Conservation (phyloP, 2,797 vertebrate genomes). For the Artibeus lituratus region DNA sequence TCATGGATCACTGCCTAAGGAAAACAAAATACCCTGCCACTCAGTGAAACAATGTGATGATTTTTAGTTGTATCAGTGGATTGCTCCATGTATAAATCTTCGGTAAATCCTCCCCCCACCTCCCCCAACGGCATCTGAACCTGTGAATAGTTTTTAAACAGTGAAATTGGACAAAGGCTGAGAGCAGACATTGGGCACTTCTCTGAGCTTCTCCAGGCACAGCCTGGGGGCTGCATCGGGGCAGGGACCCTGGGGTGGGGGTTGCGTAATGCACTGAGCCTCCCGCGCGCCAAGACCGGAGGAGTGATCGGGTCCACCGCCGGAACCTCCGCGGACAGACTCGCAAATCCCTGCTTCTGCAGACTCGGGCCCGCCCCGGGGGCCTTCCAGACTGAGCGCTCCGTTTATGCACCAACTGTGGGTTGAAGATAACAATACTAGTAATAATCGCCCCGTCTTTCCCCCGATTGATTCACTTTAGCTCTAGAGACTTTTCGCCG, state of each 20-base stretch:
- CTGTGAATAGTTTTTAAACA: not conserved
- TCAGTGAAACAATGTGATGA: not conserved
- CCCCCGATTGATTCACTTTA: not conserved
- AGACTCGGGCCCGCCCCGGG: not conserved
- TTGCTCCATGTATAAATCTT: conserved; percentile 1
- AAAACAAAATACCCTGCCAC: not conserved
- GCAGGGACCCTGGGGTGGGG: not conserved
- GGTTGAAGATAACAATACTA: not conserved
- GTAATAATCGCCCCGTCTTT: not conserved
- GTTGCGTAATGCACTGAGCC: not conserved
- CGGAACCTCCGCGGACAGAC: not conserved
- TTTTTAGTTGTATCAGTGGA: not conserved
- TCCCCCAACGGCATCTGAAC: not conserved
- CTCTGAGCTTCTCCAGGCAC: not conserved
- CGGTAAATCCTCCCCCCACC: not conserved
- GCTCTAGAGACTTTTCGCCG: not conserved
- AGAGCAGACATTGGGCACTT: not conserved
- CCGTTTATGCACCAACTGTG: not conserved
- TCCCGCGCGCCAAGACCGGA: not conserved
- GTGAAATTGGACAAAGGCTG: not conserved
- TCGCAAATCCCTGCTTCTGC: not conserved
- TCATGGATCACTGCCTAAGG: not conserved
- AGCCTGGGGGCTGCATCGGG: accelerated
- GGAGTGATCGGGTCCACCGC: not conserved
- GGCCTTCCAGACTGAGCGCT: not conserved